Conservation (phyloP, 2,888 invertebrate species). For the Aelia acuminata region DNA sequence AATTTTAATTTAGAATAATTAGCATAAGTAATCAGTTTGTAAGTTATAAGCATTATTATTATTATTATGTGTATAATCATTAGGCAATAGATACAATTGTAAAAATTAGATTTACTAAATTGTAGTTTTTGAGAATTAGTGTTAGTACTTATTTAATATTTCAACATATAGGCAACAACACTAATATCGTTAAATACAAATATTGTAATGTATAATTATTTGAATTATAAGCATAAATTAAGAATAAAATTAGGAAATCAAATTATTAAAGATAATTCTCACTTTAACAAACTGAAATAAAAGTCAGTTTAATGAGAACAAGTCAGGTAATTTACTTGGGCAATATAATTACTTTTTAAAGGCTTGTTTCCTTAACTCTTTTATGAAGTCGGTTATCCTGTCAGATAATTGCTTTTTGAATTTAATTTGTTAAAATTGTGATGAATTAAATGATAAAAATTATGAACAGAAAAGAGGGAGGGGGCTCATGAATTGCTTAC, state of each 20-base stretch:
- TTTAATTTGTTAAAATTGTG: not conserved
- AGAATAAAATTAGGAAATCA: not conserved
- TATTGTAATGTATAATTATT: no score
- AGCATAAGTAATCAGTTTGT: no score
- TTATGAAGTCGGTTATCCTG: not conserved
- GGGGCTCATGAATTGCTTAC: not conserved
- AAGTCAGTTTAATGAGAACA: not conserved
- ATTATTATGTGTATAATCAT: no score
- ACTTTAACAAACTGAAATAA: not conserved
- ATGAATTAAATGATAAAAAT: not conserved
- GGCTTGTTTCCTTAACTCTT: not conserved
- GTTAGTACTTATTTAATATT: no score
- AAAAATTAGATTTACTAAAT: no score
- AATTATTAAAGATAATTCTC: not conserved
- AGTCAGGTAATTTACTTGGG: constrained; percentile 16
- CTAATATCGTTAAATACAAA: no score
- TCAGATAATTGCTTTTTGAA: not conserved
- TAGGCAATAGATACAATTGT: no score
- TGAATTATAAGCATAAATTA: not conserved
- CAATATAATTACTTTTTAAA: not conserved
- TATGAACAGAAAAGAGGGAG: no score
- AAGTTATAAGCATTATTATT: no score
- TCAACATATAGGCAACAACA: no score
- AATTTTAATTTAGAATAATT: no score
- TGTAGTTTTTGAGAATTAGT: no score